A percentile compares a stretch with the other conserved stretches of the same genome.
Evolutionary conservation across 2,888 invertebrate genomes (phyloP).

Genomic region (Drosophila greeni): DNA sequence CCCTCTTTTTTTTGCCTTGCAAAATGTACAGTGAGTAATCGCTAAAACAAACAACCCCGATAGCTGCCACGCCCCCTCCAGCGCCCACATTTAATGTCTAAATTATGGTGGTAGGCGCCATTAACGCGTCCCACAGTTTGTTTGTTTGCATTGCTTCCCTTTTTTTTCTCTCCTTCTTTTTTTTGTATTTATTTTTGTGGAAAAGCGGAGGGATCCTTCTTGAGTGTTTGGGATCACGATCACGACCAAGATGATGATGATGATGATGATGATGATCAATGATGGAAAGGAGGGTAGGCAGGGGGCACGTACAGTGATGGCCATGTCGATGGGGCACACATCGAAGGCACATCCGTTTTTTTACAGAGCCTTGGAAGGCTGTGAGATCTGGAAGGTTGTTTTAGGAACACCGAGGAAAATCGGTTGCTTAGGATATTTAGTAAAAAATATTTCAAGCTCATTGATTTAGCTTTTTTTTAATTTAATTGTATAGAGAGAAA

Average conservation of each 20-base stretch:
- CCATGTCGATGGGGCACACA: conserved; percentile 39
- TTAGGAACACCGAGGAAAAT: neutral
- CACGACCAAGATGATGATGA: conserved; percentile 30
- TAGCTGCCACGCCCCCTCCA: conserved; percentile 39
- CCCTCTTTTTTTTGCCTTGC: neutral
- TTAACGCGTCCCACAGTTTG: conserved; percentile 60
- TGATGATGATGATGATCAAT: conserved; percentile 18
- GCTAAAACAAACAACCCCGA: conserved; percentile 29
- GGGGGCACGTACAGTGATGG: conserved; percentile 10
- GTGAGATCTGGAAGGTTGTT: neutral
- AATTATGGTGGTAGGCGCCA: conserved; percentile 59
- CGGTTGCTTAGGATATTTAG: neutral
- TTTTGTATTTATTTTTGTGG: neutral
- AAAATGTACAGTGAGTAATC: conserved; percentile 34
- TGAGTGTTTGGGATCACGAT: conserved; percentile 30
- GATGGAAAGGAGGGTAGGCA: neutral
- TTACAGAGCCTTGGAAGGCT: conserved; percentile 20
- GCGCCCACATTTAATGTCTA: conserved; percentile 63
- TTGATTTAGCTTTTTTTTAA: neutral
- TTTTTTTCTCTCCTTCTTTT: too few species aligned
- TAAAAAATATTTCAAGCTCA: neutral
- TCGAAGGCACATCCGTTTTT: conserved; percentile 57
- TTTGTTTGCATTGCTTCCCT: conserved; percentile 30
- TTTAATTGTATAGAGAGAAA: neutral
- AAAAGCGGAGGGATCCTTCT: conserved; percentile 23